Evolutionary conservation across 2,888 invertebrate species (phyloP).

Genomic region (Cheilosia pagana): DNA sequence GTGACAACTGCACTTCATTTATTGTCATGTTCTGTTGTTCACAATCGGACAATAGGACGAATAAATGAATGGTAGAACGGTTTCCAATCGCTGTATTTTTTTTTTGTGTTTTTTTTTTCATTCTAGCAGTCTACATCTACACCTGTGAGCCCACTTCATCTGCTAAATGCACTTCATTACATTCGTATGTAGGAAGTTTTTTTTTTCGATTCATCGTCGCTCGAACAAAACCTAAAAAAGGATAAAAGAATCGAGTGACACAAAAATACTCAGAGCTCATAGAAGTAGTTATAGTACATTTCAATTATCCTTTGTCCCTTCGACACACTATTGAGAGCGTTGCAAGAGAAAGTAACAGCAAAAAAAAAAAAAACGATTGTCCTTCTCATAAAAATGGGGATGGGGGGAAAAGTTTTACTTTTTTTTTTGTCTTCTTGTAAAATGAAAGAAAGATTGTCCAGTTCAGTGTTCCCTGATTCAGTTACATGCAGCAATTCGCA

Average conservation of each 20-base stretch:
- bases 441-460: conserved; percentile 39
- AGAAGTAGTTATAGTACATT: conserved; percentile 48
- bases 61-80: conserved; percentile 19
- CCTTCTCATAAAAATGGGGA: neutral
- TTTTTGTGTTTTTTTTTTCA: neutral
- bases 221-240: conserved; percentile 27
- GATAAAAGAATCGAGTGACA: conserved; percentile 15
- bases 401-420: neutral
- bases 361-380: conserved; percentile 33
- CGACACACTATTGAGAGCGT: conserved; percentile 62
- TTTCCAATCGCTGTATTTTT: neutral
- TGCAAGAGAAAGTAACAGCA: conserved; percentile 26
- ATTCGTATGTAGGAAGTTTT: conserved; percentile 57
- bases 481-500: conserved; percentile 44
- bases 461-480: conserved; percentile 21
- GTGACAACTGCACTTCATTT: conserved; percentile 43
- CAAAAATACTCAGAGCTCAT: conserved; percentile 15
- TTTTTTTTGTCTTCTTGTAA: conserved; percentile 14
- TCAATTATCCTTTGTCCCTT: conserved; percentile 73
- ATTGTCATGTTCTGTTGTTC: conserved; percentile 38
- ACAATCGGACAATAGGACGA: conserved; percentile 31
- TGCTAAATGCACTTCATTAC: conserved; percentile 70
- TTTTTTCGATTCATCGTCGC: conserved; percentile 55
- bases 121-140: conserved; percentile 9
- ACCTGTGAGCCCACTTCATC: conserved; percentile 62